Evolutionary conservation across 2,888 invertebrate genomes (phyloP).

Genomic region (Capitulum mitella): DNA sequence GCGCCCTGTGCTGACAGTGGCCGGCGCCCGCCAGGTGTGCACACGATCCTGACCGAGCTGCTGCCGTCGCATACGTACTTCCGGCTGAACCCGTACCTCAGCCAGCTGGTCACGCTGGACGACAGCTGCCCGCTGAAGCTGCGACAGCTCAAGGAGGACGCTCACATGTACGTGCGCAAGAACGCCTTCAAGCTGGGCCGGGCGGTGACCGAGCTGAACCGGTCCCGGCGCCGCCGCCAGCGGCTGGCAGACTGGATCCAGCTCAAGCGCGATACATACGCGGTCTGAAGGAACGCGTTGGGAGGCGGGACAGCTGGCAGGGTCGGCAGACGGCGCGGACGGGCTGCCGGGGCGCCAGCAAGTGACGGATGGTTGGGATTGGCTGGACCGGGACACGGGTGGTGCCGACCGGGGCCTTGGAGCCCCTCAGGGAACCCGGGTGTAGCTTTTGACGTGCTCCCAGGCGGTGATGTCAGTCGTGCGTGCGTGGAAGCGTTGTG

Average conservation of each 20-base stretch:
- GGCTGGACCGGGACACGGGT: no score
- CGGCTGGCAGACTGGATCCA: neutral
- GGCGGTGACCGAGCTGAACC: conserved; percentile 38
- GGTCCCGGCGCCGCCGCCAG: conserved; percentile 25
- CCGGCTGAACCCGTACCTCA: conserved; percentile 80
- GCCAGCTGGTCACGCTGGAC: conserved; percentile 68
- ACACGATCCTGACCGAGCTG: conserved; percentile 65
- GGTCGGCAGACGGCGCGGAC: no score
- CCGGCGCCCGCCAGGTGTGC: conserved; percentile 56
- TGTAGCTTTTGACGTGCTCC: no score
- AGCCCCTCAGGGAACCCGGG: no score
- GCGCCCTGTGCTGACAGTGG: no score
- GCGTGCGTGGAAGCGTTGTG: no score
- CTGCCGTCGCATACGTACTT: conserved; percentile 66
- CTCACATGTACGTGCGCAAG: conserved; percentile 66
- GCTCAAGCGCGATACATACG: neutral
- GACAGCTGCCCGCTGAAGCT: conserved; percentile 68
- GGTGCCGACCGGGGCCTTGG: no score
- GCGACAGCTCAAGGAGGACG: conserved; percentile 62
- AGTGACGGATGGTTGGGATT: no score
- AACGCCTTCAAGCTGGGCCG: conserved; percentile 62
- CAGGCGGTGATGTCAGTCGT: no score
- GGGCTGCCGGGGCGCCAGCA: no score
- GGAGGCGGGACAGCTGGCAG: no score
- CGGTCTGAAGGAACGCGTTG: neutral